Evolutionary conservation across 2,888 invertebrate genomes (phyloP), one percentile per base, ranked within the genome.

Genomic region (Synanthedon myopaeformis): DNA sequence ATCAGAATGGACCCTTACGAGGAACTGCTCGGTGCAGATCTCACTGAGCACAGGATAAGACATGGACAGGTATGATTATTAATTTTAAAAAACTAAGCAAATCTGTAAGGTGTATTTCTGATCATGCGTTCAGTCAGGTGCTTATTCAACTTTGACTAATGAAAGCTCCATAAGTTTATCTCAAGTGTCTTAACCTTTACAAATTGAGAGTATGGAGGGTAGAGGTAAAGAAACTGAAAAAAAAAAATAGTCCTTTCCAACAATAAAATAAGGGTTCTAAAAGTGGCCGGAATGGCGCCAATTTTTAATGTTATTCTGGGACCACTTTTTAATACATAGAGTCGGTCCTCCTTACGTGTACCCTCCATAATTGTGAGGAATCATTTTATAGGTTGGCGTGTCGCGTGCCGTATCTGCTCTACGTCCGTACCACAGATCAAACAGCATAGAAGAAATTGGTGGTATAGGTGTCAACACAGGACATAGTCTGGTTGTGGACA

Each of bases 1-100:
- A 95, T 97, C 57, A 90, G 97, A 12, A 95, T 97, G 96, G 91
- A 92, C 54, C 90, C 93, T 0, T 92, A 94, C 64, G 94, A 95
- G 52, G 97, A 97, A 77, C 82, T 96, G 51, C 81, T 97, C 12
- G 97, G 97, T 0, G 96, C 97, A 0, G 97, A 97, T 81, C 86
- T 96, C 41, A 93, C 94, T 3, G 97, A 97, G 70, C 97, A 97
- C 73, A 90, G 91, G 60, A 92, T 96, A 50, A 89, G 93, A 51
- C 95, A 96, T 69, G 87, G 89, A 50, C 87, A 91, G 80, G 92
- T 92, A 70, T 28, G 55, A 28, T 4, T 23, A 4, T 23, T 23
- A 4, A 23, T n/a, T n/a, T n/a, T 23, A 23, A 28, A 28, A 28
- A 8, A 8, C 28, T 28, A 8, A 28, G 8, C 28, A 28, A 28